Conservation (phyloP, 92 coral and sea anemone species). For the Siderastrea radians region DNA sequence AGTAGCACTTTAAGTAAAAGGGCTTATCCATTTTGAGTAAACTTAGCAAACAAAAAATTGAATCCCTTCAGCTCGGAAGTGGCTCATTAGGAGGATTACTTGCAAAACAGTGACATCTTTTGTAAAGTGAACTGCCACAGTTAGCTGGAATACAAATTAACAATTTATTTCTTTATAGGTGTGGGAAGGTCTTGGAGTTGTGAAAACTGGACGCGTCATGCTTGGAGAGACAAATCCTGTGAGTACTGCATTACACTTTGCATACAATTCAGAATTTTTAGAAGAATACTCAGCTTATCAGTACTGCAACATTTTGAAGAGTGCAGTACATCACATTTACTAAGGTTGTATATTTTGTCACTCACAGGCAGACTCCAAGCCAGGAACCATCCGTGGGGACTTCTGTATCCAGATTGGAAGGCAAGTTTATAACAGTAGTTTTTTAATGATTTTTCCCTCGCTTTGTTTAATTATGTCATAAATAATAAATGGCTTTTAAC, state of each 20-base stretch:
- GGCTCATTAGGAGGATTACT: not conserved
- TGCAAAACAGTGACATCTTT: not conserved
- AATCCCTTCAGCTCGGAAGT: no score
- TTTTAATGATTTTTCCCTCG: not conserved
- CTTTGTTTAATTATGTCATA: not conserved
- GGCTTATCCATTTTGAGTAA: no score
- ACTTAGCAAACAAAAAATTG: no score
- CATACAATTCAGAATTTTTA: not conserved
- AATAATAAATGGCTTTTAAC: no score
- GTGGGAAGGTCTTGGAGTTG: constrained; percentile 96
- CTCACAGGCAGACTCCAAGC: constrained; percentile 89
- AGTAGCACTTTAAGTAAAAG: no score
- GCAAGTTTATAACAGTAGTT: constrained; percentile 33
- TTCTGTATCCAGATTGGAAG: constrained; percentile 94
- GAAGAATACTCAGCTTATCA: not conserved
- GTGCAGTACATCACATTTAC: no score
- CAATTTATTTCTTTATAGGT: constrained; percentile 65
- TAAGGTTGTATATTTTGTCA: no score
- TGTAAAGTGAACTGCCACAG: not conserved
- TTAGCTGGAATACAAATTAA: not conserved
- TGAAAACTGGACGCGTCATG: constrained; percentile 96
- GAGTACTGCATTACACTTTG: constrained; percentile 27
- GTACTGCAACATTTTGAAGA: not conserved
- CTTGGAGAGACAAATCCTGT: constrained; percentile 99
- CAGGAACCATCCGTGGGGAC: constrained; percentile 99